phyloP scores from a whole-genome alignment of 2,888 invertebrate species.

The Muscina levida region DNA sequence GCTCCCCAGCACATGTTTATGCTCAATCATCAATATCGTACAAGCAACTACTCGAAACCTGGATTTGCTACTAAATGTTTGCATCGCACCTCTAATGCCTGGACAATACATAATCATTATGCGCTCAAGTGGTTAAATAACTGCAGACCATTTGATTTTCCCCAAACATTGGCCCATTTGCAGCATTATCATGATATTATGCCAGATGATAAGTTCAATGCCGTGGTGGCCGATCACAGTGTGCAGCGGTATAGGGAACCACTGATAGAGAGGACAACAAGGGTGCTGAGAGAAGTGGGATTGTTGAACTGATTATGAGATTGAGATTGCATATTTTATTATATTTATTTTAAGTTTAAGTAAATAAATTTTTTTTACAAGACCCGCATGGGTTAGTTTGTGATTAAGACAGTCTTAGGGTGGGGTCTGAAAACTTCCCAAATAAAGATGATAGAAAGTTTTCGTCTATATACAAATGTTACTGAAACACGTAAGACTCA shows the following conservation, averaged over 20 bases:
- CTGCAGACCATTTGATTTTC: slow-evolving; percentile 89
- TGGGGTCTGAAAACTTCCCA: too few species aligned
- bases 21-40: slow-evolving; percentile 93
- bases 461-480: too few species aligned
- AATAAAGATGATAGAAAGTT: too few species aligned
- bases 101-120: slow-evolving; percentile 94
- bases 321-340: too few species aligned
- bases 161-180: slow-evolving; percentile 88
- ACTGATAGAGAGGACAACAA: not conserved
- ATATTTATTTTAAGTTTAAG: too few species aligned
- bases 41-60: slow-evolving; percentile 92
- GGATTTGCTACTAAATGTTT: slow-evolving; percentile 95
- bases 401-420: too few species aligned
- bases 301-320: slow-evolving; percentile 19
- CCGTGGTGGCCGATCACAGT: not conserved
- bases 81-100: slow-evolving; percentile 91
- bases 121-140: slow-evolving; percentile 85
- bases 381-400: too few species aligned
- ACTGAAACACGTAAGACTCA: too few species aligned
- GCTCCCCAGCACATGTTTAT: slow-evolving; percentile 93
- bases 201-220: not conserved
- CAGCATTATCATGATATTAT: slow-evolving; percentile 89
- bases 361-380: too few species aligned
- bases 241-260: slow-evolving; percentile 10
- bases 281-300: not conserved